Evolutionary conservation across 2,113 vertebrate species (phyloP), one percentile per base, ranked within the genome.

Genomic region (Cochlearius cochlearius): DNA sequence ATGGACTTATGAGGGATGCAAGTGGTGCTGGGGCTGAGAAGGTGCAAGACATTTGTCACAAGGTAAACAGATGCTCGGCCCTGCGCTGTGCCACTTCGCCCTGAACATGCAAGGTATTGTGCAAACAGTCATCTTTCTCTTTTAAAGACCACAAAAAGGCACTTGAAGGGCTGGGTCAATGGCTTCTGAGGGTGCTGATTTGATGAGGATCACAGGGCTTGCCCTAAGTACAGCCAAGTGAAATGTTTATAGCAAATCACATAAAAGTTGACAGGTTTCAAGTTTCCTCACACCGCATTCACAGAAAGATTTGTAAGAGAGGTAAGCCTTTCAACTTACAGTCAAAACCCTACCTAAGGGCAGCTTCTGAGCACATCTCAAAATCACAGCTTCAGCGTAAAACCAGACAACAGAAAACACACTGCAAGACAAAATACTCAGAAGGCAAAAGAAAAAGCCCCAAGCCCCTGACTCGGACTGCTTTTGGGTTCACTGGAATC

Each of bases 81-180:
- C 26, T 1, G 3, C 0, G 0, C 43, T 36, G 32, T 5, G 25
- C 36, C 1, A 5, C 62, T 75, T 64, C 3, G 0, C 26, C 63
- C 67, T 0, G 2, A 62, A 10, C 29, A 20, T 34, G n/a, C n/a
- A 79, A 75, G 38, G 20, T 62, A 22, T 58, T 92, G 43, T 3
- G 3, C 53, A 88, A 87, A 49, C 2, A 0, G 64, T 39, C 63
- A 29, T 66, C 36, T 50, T 75, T 77, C 79, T 64, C 68, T 71
- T 92, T 75, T 4, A 59, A 81, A 92, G 60, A 56, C 15, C 66
- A 20, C 66, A 60, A 60, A 81, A 59, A 82, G 45, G 16, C 38
- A 19, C 63, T 91, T 67, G 38, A 62, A 74, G 68, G 47, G 58
- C 43, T 86, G 81, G 56, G 29, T 59, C 27, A 41, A 10, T 29